Evolutionary conservation across 2,113 vertebrate genomes (phyloP), one percentile per base, ranked within the genome.

Genomic region (Anoura caudifer): DNA sequence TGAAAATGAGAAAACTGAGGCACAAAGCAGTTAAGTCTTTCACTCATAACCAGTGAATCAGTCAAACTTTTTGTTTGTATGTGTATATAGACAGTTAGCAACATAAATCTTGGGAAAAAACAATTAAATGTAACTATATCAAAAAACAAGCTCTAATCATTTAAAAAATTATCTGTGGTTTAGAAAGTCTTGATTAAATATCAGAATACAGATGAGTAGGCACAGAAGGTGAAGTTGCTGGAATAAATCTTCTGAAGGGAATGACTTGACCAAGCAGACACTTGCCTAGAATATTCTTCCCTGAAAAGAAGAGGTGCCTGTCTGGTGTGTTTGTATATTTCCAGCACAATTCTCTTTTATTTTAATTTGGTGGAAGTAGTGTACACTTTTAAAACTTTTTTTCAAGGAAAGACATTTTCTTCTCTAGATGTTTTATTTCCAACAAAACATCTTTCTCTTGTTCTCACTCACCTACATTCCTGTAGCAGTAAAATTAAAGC

Each of bases 341-440:
- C 54, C 12, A 85, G 22, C 3, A 77, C 2, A 15, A 17, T 70
- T 95, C 22, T 69, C 10, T 72, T 85, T 92, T 61, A 9, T 87
- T 50, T 28, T 75, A 52, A 67, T 89, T 93, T 90, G 65, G 20
- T 38, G 24, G 33, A 3, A 63, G 14, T 54, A 43, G 22, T 82
- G 3, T 22, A 31, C 7, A 16, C 63, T 43, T 24, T 65, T 28
- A 28, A 8, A 54, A 38, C 1, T 0, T 14, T 33, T 14, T 38
- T 20, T 15, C 31, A 47, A 73, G 80, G 45, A 97, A 61, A 82
- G 33, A 10, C 2, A n/a, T 77, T 94, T 96, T 96, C 85, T 77
- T 31, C 24, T 59, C 5, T 52, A 80, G 36, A n/a, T 81, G 14
- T 82, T 94, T 85, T 43, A 92, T 87, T 82, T 76, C 47, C 52